Evolutionary conservation across 1,140 invertebrate species (phyloP).

Genomic region (Microplitis demolitor): DNA sequence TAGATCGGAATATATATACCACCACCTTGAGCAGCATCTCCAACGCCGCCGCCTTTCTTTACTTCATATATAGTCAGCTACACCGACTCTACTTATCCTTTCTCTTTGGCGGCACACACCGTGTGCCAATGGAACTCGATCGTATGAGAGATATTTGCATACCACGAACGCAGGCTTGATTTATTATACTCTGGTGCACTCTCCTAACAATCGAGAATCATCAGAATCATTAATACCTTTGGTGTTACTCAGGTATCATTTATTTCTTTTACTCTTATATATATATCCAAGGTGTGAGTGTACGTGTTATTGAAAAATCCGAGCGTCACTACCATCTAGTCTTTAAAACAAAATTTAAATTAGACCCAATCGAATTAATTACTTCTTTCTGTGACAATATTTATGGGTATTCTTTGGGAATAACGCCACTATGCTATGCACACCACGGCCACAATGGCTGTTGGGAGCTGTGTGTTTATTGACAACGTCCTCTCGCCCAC

Average conservation of each 20-base stretch:
- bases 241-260: not conserved
- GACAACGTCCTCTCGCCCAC: not conserved
- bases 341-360: no score
- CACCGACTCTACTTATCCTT: not conserved
- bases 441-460: no score
- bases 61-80: not conserved
- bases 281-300: no score
- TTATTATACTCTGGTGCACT: slow-evolving; percentile 23
- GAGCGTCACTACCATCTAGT: no score
- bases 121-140: slow-evolving; percentile 25
- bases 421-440: no score
- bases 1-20: no score
- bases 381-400: no score
- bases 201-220: slow-evolving; percentile 24
- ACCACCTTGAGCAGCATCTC: no score
- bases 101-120: slow-evolving; percentile 16
- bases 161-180: slow-evolving; percentile 31
- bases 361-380: no score
- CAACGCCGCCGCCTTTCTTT: not conserved
- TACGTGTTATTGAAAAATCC: no score
- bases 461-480: not conserved
- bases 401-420: no score
- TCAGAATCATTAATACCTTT: slow-evolving; percentile 29
- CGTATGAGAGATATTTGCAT: slow-evolving; percentile 34
- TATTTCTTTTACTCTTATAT: no score